Percentiles rank a stretch among this genome's conserved stretches.
phyloP scores from a whole-genome alignment of 2,113 vertebrate species.

The Pungitius pungitius region DNA sequence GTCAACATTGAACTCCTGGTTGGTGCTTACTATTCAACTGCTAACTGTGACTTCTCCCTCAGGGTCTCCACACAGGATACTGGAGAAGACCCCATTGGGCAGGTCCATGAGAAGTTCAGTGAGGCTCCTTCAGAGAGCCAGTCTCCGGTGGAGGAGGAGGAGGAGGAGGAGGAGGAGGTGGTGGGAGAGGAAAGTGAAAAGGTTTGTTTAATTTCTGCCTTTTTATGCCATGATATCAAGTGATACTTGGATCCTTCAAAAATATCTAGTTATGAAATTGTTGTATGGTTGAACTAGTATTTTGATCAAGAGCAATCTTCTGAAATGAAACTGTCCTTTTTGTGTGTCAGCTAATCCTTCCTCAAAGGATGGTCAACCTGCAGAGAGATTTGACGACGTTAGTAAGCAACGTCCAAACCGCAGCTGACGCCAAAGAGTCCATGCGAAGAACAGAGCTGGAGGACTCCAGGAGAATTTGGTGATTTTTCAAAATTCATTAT shows the following conservation, averaged over 20 bases:
- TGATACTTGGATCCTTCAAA: not conserved
- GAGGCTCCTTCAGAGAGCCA: conserved; percentile 68
- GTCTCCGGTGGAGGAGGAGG: conserved; percentile 56
- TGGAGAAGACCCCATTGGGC: conserved; percentile 51
- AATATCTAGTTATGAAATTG: not conserved
- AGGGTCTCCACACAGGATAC: conserved; percentile 3
- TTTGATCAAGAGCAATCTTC: not conserved
- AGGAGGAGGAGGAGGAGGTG: conserved; percentile 56
- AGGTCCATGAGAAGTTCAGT: conserved; percentile 47
- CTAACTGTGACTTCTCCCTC: not conserved
- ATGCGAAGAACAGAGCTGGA: conserved; percentile 77
- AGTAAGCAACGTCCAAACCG: conserved; percentile 85
- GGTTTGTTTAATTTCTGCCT: conserved; percentile 67
- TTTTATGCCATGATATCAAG: not conserved
- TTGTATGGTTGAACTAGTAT: not conserved
- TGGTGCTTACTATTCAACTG: not conserved
- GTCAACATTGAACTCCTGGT: no score
- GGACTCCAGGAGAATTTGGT: conserved; percentile 82
- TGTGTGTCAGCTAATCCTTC: not conserved
- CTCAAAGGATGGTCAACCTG: conserved; percentile 80
- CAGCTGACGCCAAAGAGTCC: conserved; percentile 80
- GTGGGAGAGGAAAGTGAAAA: conserved; percentile 76
- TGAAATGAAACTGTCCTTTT: not conserved
- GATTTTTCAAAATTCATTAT: not conserved
- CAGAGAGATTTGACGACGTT: conserved; percentile 77